Evolutionary conservation across 2,797 vertebrate species (phyloP).

Genomic region (Rhynchonycteris naso): DNA sequence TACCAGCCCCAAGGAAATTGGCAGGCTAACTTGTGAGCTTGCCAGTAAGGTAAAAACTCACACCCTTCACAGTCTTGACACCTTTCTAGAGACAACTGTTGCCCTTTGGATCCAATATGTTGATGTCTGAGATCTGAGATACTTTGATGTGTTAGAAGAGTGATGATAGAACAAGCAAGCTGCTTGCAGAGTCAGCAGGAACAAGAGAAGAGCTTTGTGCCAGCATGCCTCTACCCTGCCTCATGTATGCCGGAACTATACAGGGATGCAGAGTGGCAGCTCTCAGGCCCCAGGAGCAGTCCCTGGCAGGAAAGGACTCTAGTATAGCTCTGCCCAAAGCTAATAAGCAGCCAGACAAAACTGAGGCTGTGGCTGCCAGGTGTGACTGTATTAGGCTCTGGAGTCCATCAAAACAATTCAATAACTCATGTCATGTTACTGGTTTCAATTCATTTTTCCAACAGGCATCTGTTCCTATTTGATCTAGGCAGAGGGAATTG

Average conservation of each 20-base stretch:
- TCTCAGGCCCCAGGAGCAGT: not conserved
- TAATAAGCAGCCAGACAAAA: not conserved
- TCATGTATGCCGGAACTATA: not conserved
- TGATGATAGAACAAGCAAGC: not conserved
- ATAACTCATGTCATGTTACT: not conserved
- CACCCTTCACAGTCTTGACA: not conserved
- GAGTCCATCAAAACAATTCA: constrained; percentile 33
- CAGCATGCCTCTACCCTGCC: not conserved
- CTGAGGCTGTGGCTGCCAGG: not conserved
- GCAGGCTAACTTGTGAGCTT: not conserved
- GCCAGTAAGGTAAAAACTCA: not conserved
- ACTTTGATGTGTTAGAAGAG: not conserved
- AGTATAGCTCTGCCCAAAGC: not conserved
- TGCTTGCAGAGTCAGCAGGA: not conserved
- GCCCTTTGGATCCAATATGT: not conserved
- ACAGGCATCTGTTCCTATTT: constrained; percentile 13
- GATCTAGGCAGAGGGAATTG: not conserved
- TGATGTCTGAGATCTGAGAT: not conserved
- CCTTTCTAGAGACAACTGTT: not conserved
- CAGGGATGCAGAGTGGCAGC: not conserved
- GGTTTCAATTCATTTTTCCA: not conserved
- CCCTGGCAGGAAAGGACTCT: not conserved
- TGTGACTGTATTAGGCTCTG: not conserved
- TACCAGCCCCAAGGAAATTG: not conserved
- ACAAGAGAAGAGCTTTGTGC: not conserved